These are phyloP conservation scores for Lagopus muta DNA, from an alignment of 2,113 vertebrate species.

Conservation along the genomic window DNA sequence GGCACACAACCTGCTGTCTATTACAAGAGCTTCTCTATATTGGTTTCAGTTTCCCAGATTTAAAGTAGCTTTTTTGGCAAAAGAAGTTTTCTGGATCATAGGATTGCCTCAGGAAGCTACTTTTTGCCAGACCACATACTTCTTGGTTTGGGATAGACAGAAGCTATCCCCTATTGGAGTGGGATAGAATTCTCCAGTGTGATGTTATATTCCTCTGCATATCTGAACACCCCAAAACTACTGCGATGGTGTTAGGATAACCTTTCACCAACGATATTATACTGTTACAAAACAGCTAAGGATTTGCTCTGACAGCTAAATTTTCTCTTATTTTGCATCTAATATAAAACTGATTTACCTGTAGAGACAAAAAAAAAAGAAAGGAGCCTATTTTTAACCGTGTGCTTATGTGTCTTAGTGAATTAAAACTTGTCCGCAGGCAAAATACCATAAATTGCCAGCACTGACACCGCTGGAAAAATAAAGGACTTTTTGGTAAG, in stretches of 20 bases:
- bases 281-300: background rate
- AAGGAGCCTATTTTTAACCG: background rate
- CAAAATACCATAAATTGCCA: background rate
- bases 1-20: background rate
- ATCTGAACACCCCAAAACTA: background rate
- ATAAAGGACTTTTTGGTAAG: background rate
- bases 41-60: background rate
- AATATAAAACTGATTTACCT: background rate
- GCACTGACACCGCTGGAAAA: background rate
- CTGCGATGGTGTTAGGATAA: background rate
- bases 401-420: background rate
- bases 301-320: background rate
- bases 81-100: background rate
- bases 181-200: background rate
- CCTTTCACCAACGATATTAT: background rate
- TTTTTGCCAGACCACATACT: background rate
- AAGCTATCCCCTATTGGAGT: background rate
- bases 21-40: background rate
- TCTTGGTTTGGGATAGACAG: background rate
- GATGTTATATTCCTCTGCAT: background rate
- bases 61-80: accelerated
- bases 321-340: background rate
- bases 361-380: background rate
- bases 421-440: background rate
- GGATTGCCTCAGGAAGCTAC: accelerated